Conservation (phyloP, 2,113 vertebrate species). For the Festucalex cinctus region DNA sequence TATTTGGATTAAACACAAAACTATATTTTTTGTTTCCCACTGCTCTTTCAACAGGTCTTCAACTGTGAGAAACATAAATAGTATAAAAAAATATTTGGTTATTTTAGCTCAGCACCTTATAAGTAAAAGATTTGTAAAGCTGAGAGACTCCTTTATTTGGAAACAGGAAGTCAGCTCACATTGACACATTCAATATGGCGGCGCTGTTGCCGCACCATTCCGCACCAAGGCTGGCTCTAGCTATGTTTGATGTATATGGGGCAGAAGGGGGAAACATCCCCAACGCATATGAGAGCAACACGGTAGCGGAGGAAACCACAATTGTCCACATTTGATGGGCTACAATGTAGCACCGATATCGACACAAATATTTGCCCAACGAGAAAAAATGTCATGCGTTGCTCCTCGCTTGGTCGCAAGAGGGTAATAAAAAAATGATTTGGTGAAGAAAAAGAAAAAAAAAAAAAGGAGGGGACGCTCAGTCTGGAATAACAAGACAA, state of each 20-base stretch:
- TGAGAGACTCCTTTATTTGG: no score
- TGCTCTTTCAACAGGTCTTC: no score
- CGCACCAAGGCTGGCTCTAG: not conserved
- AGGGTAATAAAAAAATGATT: conserved; percentile 21
- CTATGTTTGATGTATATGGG: not conserved
- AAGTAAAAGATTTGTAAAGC: no score
- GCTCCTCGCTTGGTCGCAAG: not conserved
- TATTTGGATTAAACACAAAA: no score
- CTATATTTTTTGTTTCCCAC: no score
- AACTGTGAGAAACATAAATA: no score
- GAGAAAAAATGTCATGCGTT: conserved; percentile 1
- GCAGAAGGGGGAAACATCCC: not conserved
- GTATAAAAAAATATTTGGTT: no score
- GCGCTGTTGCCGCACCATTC: not conserved
- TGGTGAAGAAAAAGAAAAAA: conserved; percentile 3
- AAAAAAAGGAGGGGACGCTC: not conserved
- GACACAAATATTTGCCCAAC: not conserved
- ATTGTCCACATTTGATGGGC: conserved; percentile 21
- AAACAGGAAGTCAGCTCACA: no score
- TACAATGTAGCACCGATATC: conserved; percentile 55
- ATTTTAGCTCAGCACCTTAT: no score
- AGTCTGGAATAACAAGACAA: conserved; percentile 26
- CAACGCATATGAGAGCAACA: conserved; percentile 30
- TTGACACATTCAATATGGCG: not conserved
- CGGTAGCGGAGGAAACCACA: conserved; percentile 51